These are phyloP conservation scores for Oceanodroma leucorhoa DNA, from an alignment of 2,797 vertebrate genomes.

Conservation along the genomic window DNA sequence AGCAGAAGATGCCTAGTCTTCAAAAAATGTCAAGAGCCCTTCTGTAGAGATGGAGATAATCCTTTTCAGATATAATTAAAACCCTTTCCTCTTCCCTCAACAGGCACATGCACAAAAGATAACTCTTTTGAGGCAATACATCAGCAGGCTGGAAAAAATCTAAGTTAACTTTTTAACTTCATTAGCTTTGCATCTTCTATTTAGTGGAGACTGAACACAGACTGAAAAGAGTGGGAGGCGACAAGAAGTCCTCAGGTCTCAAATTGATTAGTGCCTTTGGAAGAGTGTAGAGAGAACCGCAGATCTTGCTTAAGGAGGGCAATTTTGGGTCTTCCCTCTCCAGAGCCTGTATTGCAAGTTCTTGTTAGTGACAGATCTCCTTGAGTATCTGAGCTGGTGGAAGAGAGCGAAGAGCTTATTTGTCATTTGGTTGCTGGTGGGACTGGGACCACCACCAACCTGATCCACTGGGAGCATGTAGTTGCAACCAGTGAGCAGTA, in stretches of 20 bases:
- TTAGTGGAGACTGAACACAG: neutral
- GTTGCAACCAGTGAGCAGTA: neutral
- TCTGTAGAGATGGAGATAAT: conserved; percentile 9
- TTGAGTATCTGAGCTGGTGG: neutral
- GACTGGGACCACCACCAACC: neutral
- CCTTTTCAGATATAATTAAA: conserved; percentile 25
- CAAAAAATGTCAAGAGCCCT: conserved; percentile 34
- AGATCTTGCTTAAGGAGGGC: neutral
- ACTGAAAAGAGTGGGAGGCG: neutral
- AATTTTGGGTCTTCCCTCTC: neutral
- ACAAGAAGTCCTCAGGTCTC: neutral
- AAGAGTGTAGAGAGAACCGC: neutral
- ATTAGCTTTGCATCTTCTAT: neutral
- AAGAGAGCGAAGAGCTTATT: neutral
- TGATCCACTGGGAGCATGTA: neutral
- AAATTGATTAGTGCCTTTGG: neutral
- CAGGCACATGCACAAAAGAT: neutral
- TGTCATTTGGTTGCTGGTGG: neutral
- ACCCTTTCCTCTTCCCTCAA: neutral
- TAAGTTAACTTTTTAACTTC: neutral
- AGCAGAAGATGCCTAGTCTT: conserved; percentile 18
- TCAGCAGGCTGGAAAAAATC: neutral
- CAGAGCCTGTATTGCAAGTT: neutral
- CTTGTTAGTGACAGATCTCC: neutral
- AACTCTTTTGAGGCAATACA: neutral